phyloP scores from a whole-genome alignment of 2,797 vertebrate genomes.

The Coregonus suidteri region DNA sequence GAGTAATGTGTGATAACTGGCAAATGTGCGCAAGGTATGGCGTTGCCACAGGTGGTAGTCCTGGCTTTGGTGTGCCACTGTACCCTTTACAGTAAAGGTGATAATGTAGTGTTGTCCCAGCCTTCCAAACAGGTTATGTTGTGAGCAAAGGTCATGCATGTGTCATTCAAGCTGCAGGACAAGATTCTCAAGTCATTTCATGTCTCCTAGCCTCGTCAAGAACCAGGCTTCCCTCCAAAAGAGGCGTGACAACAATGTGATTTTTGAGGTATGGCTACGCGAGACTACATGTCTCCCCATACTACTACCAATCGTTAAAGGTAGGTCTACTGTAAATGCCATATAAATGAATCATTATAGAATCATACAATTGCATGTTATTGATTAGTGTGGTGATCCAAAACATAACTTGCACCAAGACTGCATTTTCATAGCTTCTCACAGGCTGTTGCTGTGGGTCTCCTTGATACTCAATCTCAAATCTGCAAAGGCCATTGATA shows the following conservation, averaged over 20 bases:
- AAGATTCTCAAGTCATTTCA: neutral
- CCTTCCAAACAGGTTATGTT: conserved; percentile 70
- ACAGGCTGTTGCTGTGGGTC: conserved; percentile 80
- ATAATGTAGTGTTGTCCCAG: conserved; percentile 76
- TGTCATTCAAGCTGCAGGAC: conserved; percentile 69
- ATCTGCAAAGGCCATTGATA: conserved; percentile 76
- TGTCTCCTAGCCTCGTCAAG: neutral
- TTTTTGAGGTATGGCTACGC: no score
- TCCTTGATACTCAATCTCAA: conserved; percentile 75
- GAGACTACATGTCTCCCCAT: no score
- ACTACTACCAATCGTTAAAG: no score
- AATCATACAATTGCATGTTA: neutral
- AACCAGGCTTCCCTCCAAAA: neutral
- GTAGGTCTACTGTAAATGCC: no score
- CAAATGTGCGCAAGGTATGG: conserved; percentile 71
- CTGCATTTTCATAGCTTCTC: conserved; percentile 73
- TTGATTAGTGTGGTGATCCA: conserved; percentile 68
- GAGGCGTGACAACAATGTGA: no score
- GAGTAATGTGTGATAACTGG: conserved; percentile 72
- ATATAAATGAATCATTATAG: no score
- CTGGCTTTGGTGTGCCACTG: conserved; percentile 39
- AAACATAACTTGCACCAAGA: conserved; percentile 73
- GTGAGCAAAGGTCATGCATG: conserved; percentile 70
- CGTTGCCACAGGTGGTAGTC: no score
- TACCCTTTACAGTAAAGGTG: conserved; percentile 49